phyloP scores from a whole-genome alignment of 2,113 vertebrate genomes.

The Odontophorus gujanensis region DNA sequence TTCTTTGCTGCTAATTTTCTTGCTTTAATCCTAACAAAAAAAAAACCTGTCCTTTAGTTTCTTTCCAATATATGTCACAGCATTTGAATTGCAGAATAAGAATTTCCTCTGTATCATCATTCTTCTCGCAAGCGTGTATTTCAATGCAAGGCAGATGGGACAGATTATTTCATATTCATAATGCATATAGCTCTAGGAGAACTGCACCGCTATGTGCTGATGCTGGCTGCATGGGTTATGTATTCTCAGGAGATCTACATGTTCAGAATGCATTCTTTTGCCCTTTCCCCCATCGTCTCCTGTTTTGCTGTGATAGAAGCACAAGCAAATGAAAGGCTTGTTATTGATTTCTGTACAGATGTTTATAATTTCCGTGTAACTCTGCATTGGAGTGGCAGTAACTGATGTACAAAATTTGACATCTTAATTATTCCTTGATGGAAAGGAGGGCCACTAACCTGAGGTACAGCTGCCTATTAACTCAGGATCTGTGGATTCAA shows the following conservation, averaged over 20 bases:
- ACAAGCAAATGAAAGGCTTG: slow-evolving; percentile 41
- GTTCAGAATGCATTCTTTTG: slow-evolving; percentile 33
- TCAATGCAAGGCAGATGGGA: slow-evolving; percentile 6
- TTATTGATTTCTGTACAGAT: slow-evolving; percentile 68
- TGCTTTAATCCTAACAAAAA: slow-evolving; percentile 14
- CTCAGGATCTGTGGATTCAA: slow-evolving; percentile 25
- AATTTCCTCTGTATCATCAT: neutral
- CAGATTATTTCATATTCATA: slow-evolving; percentile 32
- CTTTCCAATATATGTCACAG: neutral
- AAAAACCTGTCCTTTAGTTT: neutral
- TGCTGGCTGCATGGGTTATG: slow-evolving; percentile 33
- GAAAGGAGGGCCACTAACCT: slow-evolving; percentile 17
- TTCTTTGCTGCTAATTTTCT: slow-evolving; percentile 8
- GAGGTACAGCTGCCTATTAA: neutral
- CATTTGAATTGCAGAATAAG: neutral
- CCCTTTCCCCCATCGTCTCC: neutral
- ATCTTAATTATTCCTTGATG: slow-evolving; percentile 61
- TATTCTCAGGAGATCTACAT: slow-evolving; percentile 41
- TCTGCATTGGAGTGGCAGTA: neutral
- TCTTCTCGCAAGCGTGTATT: slow-evolving; percentile 1
- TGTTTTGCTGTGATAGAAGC: slow-evolving; percentile 49
- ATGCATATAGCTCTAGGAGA: slow-evolving; percentile 5
- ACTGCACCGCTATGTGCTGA: neutral
- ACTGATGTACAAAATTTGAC: slow-evolving; percentile 20
- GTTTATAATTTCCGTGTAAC: slow-evolving; percentile 54